Base-by-base conservation (phyloP, 2,797 vertebrate genomes). In the Danio tinwini region DNA sequence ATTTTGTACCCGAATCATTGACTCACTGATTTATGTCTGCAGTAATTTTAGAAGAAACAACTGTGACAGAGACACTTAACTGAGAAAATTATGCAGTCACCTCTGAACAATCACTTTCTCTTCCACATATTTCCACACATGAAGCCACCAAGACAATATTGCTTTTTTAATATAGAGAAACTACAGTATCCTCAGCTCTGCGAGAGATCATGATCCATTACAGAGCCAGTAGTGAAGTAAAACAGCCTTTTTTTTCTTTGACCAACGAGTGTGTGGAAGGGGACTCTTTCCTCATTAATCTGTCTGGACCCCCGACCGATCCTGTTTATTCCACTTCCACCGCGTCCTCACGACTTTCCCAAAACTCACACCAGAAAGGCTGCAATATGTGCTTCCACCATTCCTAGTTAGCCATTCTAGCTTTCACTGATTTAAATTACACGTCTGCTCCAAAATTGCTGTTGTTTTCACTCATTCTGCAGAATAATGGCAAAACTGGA, bases 281-380 rank as follows among this genome's bases (percentile, higher is more conserved):
- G 68, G 69, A 74, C 58, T 61, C 73, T 49, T 4, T 74, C 10
- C 71, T 84, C 82, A 82, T 76, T 81, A 81, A 84, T 86, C 81
- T 79, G 81, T 83, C 81, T 76, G 59, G 69, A 82, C 74, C 77
- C 62, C 83, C 21, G 44, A 65, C 63, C 40, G 69, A 37, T 78
- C 21, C 65, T 44, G 47, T 59, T 74, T 81, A 69, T 78, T 58
- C 61, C 73, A 80, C 49, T 59, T 76, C 52, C 78, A 47, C 21
- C 17, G 17, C 69, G 74, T 65, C 74, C 69, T 52, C 74, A 69
- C 0, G 39, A 78, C 55, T 69, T 78, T 16, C 63, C 49, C 21
- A 63, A 77, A 71, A 29, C 56, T 40, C 61, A 40, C 11, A n/a
- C 55, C 39, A 69, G 13, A 73, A 67, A 44, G 47, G 72, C 17